Evolutionary conservation across 2,888 invertebrate species (phyloP), one percentile per base, ranked within the genome.

Genomic region (Trypoxylon attenuatum): DNA sequence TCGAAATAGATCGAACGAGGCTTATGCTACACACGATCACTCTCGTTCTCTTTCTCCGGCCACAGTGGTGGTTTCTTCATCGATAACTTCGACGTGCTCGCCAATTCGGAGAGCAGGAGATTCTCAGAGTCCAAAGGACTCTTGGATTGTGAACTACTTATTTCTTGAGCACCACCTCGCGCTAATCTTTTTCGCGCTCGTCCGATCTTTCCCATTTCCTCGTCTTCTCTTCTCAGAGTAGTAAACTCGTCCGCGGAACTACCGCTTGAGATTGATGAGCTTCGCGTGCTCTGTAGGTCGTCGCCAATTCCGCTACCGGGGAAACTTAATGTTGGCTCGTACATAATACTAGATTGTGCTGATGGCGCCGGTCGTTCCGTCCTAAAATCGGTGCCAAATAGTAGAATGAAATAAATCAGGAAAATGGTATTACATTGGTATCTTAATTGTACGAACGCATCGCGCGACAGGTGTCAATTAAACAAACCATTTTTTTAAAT

Each of bases 131-230:
- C 79, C 1, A 71, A 25, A 2, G 52, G 41, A 13, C 59, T 62
- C 15, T 18, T 69, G 10, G 78, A 59, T 2, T 51, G 43, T 1
- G n/a, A 38, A 5, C 18, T 15, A 10, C n/a, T 13, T 10, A 8
- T 10, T 4, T 33, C 33, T 33, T 6, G 33, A 13, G 8, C 5
- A 33, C 13, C 33, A 41, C 90, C 90, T 54, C 92, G 89, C 0
- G 90, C 92, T 3, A 91, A 82, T 78, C 91, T 91, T 70, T 90
- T 90, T 69, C 91, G 86, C 69, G 91, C 90, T 52, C 90, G 89
- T 54, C 91, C 90, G 4, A 89, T 86, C n/a, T 93, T 90, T 81
- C 93, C 92, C 79, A 92, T 92, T n/a, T n/a, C n/a, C 77, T 93
- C 92, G 1, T 94, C 89, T 54, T 91, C 89, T 42, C 89, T 89